Evolutionary conservation across 2,888 invertebrate species (phyloP), one percentile per base, ranked within the genome.

Genomic region (Elmis aenea): DNA sequence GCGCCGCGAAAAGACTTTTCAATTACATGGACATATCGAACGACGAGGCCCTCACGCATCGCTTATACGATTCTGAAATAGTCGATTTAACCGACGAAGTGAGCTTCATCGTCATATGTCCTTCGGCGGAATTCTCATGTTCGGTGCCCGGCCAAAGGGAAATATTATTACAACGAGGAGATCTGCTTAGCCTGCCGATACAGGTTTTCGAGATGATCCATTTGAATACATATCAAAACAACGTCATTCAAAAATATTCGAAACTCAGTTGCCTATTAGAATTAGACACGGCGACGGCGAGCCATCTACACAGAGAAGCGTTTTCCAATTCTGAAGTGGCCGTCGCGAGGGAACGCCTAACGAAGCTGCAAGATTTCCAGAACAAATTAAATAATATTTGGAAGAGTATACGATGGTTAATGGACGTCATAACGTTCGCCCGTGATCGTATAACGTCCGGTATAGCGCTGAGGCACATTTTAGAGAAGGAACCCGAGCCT

Each of bases 171-270:
- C 86, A 91, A 56, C 79, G 88, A 36, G 84, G 86, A 3, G 93
- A 94, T 61, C 73, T 93, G 33, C 78, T 90, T 25, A 86, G 91
- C 42, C 72, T 97, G 35, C 95, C 96, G 1, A 86, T 97, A 23
- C 92, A 95, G 68, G 90, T 89, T 0, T 89, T 88, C 58, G 86
- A 92, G 75, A 85, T 90, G 93, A 90, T 95, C 42, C 95, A 97
- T 64, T 74, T 96, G 45, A 85, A 84, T 58, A 94, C 96, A 2
- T 99, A 97, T 68, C 93, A 95, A 61, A 81, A 81, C 29, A 86
- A 84, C 51, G 85, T 97, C 45, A 82, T 97, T 33, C 83, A 85
- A 55, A 82, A 90, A 61, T 97, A 96, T 70, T 88, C 93, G 2
- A 81, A 91, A 40, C 74, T 97, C 9, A 95, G 94, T 52, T 92